Evolutionary conservation across 2,113 vertebrate genomes (phyloP).

Genomic region (Colaptes auratus): DNA sequence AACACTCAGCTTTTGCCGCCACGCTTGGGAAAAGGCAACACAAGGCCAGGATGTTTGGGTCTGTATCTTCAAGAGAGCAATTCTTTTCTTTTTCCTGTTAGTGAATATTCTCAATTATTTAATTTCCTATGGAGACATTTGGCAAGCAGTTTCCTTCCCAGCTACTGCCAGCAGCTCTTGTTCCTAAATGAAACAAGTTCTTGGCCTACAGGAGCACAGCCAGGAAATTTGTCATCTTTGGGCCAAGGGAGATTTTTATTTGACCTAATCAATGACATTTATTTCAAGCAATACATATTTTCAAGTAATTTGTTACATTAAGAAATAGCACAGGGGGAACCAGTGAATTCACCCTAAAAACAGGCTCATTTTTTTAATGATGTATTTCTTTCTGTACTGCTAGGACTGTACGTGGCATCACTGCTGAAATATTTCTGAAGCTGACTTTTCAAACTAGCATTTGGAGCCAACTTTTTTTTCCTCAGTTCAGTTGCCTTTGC

Average conservation of each 20-base stretch:
- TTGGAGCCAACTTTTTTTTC: neutral
- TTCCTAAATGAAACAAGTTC: slow-evolving; percentile 39
- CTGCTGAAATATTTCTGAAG: neutral
- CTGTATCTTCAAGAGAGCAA: neutral
- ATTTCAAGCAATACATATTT: neutral
- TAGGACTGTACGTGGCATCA: neutral
- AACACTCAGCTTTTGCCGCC: neutral
- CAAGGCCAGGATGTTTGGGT: neutral
- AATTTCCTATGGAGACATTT: slow-evolving; percentile 30
- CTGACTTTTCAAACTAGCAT: neutral
- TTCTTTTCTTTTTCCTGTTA: slow-evolving; percentile 9
- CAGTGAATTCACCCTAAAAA: neutral
- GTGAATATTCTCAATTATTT: slow-evolving; percentile 54
- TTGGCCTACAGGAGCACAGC: neutral
- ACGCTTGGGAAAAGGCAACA: neutral
- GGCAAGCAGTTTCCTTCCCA: slow-evolving; percentile 38
- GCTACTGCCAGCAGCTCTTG: slow-evolving; percentile 35
- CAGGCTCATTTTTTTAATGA: neutral
- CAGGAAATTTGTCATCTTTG: slow-evolving; percentile 9
- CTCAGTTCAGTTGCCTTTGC: neutral
- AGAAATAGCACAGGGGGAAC: neutral
- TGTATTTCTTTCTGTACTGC: neutral
- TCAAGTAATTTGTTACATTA: neutral
- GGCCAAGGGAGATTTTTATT: slow-evolving; percentile 17
- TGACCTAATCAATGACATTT: slow-evolving; percentile 24